These are phyloP conservation scores for Drosophila rufa DNA, from an alignment of 1,140 invertebrate species.

Conservation along the genomic window DNA sequence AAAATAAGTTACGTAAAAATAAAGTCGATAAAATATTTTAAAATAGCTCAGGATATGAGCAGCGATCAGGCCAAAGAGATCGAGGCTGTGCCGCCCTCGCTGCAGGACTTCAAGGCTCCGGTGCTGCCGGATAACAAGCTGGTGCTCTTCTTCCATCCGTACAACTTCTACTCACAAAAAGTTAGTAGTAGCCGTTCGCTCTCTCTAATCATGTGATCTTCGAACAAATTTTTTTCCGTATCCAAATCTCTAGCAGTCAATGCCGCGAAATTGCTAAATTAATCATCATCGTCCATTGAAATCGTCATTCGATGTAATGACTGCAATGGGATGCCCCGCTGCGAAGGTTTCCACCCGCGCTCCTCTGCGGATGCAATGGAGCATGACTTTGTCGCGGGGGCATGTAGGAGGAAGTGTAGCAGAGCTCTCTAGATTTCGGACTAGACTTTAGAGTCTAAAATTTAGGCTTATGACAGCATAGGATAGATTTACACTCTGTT, in stretches of 20 bases:
- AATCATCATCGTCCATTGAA: slow-evolving; percentile 47
- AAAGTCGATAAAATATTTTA: neutral
- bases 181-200: slow-evolving; percentile 85
- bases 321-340: slow-evolving; percentile 12
- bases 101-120: slow-evolving; percentile 71
- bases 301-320: slow-evolving; percentile 34
- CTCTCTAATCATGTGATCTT: slow-evolving; percentile 66
- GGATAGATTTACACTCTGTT: slow-evolving; percentile 45
- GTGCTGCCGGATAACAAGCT: slow-evolving; percentile 85
- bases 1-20: slow-evolving; percentile 1
- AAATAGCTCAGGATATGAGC: slow-evolving; percentile 10
- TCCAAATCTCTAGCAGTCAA: slow-evolving; percentile 20
- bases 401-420: neutral
- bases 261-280: slow-evolving; percentile 49
- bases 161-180: slow-evolving; percentile 92
- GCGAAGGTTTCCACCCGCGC: slow-evolving; percentile 4
- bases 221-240: slow-evolving; percentile 16
- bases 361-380: slow-evolving; percentile 36
- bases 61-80: slow-evolving; percentile 48
- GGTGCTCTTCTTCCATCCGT: slow-evolving; percentile 89
- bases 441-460: neutral
- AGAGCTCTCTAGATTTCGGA: slow-evolving; percentile 23
- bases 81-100: slow-evolving; percentile 10
- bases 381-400: slow-evolving; percentile 33
- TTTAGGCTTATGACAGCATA: slow-evolving; percentile 43